Percentiles rank a stretch among this genome's conserved stretches.
Evolutionary conservation across 2,888 invertebrate genomes (phyloP).

Genomic region (Leptinotarsa rubiginosa): DNA sequence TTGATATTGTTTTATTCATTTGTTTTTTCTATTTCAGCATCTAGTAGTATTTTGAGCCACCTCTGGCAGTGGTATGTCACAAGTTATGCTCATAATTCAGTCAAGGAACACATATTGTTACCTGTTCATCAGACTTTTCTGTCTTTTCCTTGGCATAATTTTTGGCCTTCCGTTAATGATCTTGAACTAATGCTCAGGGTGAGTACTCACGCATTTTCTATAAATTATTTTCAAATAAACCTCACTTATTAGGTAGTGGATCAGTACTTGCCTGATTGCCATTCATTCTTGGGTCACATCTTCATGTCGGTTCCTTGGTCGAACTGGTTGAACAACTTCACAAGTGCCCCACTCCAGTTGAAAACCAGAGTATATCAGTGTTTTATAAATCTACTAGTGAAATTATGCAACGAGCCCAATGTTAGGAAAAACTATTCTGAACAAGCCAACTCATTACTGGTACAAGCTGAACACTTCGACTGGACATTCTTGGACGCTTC

Average conservation of each 20-base stretch:
- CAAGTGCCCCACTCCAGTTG: constrained; percentile 64
- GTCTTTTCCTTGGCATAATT: constrained; percentile 78
- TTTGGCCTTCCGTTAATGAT: constrained; percentile 75
- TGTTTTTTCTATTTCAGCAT: constrained; percentile 30
- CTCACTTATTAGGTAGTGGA: constrained; percentile 68
- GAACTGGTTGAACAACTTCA: constrained; percentile 70
- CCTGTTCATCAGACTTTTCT: constrained; percentile 76
- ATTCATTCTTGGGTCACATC: constrained; percentile 78
- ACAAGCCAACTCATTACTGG: constrained; percentile 65
- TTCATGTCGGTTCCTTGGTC: constrained; percentile 78
- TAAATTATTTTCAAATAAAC: neutral
- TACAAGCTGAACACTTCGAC: constrained; percentile 73
- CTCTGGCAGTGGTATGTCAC: constrained; percentile 79
- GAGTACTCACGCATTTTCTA: constrained; percentile 42
- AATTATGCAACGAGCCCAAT: constrained; percentile 79
- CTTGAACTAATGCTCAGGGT: constrained; percentile 78
- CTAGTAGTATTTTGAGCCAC: constrained; percentile 71
- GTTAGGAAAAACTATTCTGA: constrained; percentile 71
- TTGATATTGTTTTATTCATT: neutral
- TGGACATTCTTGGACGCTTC: constrained; percentile 75
- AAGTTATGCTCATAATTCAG: constrained; percentile 73
- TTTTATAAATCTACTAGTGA: constrained; percentile 77
- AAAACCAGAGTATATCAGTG: constrained; percentile 70
- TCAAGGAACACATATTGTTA: constrained; percentile 75
- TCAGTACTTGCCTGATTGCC: constrained; percentile 77